Evolutionary conservation across 2,797 vertebrate species (phyloP), one percentile per base, ranked within the genome.

Genomic region (Podargus strigoides): DNA sequence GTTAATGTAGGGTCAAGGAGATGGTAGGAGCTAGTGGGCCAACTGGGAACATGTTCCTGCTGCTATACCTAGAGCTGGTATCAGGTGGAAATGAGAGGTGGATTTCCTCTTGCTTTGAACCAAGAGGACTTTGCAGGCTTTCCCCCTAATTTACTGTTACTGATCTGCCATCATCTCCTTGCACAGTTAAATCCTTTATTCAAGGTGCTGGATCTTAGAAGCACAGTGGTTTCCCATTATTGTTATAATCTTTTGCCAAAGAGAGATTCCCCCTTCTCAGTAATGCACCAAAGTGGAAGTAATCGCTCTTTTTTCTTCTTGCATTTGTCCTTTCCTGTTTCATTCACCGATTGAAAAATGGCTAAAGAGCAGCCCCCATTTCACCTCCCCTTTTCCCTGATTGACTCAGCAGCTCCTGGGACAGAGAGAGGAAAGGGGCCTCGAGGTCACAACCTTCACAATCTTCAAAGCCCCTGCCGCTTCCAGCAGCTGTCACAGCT

Each of bases 331-430:
- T 97, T 97, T 96, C 97, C 96, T 95, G 94, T 96, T 97, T 97
- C 96, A 97, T 97, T 97, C 95, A 97, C 90, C 7, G 13, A 96
- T 96, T 97, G 97, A 98, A 97, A 98, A 97, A 97, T 94, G 94
- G 96, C 95, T 97, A 96, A 96, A 97, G 96, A 96, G 95, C 96
- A 97, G 96, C 95, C 96, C 96, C 95, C 94, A 76, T 96, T 97
- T 95, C 96, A 97, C 95, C 96, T 96, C 93, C 96, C 89, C 91
- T 94, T 96, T 93, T 96, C 93, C 96, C 95, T 96, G 96, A 97
- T 97, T 98, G 97, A 98, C 97, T 98, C 96, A 96, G 95, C 95
- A 97, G 97, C 96, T 97, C 97, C 96, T 96, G 97, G 97, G 97
- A 97, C 89, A 87, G 94, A 88, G 96, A 93, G 95, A 96, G 93